Percentiles rank a stretch among this genome's conserved stretches.
Conservation (phyloP, 2,888 invertebrate genomes). For the Aphrophora alni region DNA sequence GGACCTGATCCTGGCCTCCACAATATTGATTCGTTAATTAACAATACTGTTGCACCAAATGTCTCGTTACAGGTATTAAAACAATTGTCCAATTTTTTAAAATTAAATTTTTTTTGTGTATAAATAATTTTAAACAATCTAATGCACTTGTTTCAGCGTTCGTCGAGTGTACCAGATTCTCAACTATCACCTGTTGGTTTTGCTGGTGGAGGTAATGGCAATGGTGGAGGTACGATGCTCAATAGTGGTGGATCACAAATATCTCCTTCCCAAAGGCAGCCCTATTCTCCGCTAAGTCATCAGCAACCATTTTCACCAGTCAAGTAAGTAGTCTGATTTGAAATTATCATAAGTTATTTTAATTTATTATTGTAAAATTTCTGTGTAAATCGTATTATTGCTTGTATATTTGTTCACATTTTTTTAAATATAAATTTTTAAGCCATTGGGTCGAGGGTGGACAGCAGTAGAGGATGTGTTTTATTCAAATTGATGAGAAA, state of each 20-base stretch:
- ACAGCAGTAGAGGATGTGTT: too few relatives aligned
- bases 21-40: slow-evolving; percentile 84
- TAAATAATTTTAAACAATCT: too few relatives aligned
- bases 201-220: slow-evolving; percentile 52
- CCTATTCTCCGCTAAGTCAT: slow-evolving; percentile 59
- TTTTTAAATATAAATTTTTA: too few relatives aligned
- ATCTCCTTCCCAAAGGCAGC: slow-evolving; percentile 56
- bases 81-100: not conserved
- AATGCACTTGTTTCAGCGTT: slow-evolving; percentile 55
- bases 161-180: slow-evolving; percentile 61
- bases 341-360: too few relatives aligned
- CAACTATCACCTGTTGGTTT: slow-evolving; percentile 66
- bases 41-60: slow-evolving; percentile 87
- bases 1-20: slow-evolving; percentile 63
- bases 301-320: slow-evolving; percentile 54
- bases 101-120: not conserved
- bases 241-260: slow-evolving; percentile 55
- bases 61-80: slow-evolving; percentile 75
- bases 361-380: too few relatives aligned
- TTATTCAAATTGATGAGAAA: too few relatives aligned
- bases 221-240: slow-evolving; percentile 50
- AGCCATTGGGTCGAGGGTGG: too few relatives aligned
- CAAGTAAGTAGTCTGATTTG: slow-evolving; percentile 54
- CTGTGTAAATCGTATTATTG: too few relatives aligned
- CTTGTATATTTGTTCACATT: not conserved